Conservation (phyloP, 2,888 invertebrate species). For the Fragum sueziense region DNA sequence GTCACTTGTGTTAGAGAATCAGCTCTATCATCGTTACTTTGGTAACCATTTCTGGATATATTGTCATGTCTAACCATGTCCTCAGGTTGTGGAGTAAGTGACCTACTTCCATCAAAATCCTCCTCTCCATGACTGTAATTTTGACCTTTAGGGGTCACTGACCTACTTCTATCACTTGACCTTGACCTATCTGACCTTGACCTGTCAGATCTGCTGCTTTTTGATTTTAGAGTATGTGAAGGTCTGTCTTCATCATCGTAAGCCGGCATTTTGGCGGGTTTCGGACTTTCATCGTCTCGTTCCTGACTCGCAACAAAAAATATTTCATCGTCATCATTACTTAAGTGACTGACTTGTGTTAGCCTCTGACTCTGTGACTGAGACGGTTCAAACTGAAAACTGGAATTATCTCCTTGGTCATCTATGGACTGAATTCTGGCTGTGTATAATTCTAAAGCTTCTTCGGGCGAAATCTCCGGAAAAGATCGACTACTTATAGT, state of each 20-base stretch:
- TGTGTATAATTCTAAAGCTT: constrained; percentile 66
- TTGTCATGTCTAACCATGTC: constrained; percentile 25
- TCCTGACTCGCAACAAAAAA: constrained; percentile 68
- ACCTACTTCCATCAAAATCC: constrained; percentile 57
- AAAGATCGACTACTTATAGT: constrained; percentile 74
- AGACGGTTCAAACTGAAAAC: constrained; percentile 63
- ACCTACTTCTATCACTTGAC: constrained; percentile 42
- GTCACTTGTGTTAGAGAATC: constrained; percentile 60
- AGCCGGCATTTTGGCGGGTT: constrained; percentile 65
- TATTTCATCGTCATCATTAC: constrained; percentile 67
- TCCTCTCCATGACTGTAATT: constrained; percentile 24
- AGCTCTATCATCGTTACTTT: constrained; percentile 52
- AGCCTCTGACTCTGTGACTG: constrained; percentile 58
- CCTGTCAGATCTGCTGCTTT: constrained; percentile 35
- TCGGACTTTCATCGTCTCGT: constrained; percentile 60
- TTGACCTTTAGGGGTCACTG: constrained; percentile 54
- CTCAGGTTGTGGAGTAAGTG: constrained; percentile 47
- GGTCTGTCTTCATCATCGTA: constrained; percentile 64
- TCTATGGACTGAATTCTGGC: constrained; percentile 57
- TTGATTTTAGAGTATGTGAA: constrained; percentile 51
- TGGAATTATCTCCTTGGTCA: constrained; percentile 58
- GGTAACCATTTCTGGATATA: constrained; percentile 45
- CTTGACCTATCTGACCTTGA: constrained; percentile 16
- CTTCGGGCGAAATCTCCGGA: constrained; percentile 74
- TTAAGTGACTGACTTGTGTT: constrained; percentile 35